Conservation (phyloP, 2,888 invertebrate genomes). For the Eupeodes latifasciatus region DNA sequence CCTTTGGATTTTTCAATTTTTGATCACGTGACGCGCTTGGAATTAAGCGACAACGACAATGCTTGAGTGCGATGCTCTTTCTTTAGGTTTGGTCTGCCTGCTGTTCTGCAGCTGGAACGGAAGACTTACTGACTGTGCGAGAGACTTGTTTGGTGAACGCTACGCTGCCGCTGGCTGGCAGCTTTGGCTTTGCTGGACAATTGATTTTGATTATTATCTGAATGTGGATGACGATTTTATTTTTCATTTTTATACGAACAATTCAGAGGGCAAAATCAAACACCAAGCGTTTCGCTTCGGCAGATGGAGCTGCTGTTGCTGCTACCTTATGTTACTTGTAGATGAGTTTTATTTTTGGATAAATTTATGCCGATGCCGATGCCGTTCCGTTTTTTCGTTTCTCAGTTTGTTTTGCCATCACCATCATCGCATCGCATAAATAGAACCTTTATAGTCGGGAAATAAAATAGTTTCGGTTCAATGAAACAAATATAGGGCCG, state of each 20-base stretch:
- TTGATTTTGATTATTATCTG: background rate
- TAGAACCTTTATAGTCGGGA: background rate
- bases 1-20: conserved; percentile 80
- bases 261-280: conserved; percentile 10
- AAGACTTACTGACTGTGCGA: background rate
- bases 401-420: background rate
- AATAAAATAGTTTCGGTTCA: conserved; percentile 70
- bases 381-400: background rate
- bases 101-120: background rate
- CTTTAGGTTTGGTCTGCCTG: background rate
- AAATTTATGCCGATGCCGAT: conserved; percentile 20
- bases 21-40: conserved; percentile 77
- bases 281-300: background rate
- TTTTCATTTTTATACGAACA: background rate
- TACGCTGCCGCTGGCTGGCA: no score
- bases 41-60: conserved; percentile 57
- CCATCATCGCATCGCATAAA: background rate
- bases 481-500: conserved; percentile 48
- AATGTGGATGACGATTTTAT: background rate
- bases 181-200: no score
- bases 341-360: conserved; percentile 63
- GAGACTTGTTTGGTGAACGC: no score
- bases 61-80: conserved; percentile 45
- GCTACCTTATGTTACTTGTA: background rate
- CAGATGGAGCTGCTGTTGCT: conserved; percentile 32